phyloP scores from a whole-genome alignment of 2,113 vertebrate species.

The Gila orcuttii region DNA sequence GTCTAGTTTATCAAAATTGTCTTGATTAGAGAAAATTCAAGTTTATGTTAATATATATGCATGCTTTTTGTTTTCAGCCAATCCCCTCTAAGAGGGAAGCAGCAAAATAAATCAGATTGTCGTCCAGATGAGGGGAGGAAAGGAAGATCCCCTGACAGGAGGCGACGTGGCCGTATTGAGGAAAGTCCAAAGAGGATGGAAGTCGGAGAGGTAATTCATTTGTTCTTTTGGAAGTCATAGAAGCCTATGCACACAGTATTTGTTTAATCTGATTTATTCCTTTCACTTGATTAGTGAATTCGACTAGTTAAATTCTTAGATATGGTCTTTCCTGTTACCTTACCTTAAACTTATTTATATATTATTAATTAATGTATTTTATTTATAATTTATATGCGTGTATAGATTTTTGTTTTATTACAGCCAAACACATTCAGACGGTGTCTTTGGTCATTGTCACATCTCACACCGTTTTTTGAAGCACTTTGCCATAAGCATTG shows the following conservation, averaged over 20 bases:
- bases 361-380: not conserved
- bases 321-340: not conserved
- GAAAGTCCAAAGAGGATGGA: conserved; percentile 56
- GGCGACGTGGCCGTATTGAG: conserved; percentile 58
- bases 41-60: not conserved
- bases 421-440: not conserved
- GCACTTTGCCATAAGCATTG: not conserved
- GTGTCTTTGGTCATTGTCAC: not conserved
- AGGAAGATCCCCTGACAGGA: conserved; percentile 67
- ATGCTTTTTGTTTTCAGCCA: conserved; percentile 58
- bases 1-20: not conserved
- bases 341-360: too few relatives aligned
- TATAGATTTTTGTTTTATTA: not conserved
- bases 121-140: conserved; percentile 60
- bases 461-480: not conserved
- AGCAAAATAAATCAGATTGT: conserved; percentile 56
- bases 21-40: not conserved
- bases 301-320: not conserved
- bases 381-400: not conserved
- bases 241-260: not conserved
- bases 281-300: too few relatives aligned
- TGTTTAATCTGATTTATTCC: not conserved
- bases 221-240: not conserved
- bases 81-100: conserved; percentile 54
- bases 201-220: conserved; percentile 60